Conservation (phyloP, 2,113 vertebrate genomes). For the Sylvicapra grimmia region DNA sequence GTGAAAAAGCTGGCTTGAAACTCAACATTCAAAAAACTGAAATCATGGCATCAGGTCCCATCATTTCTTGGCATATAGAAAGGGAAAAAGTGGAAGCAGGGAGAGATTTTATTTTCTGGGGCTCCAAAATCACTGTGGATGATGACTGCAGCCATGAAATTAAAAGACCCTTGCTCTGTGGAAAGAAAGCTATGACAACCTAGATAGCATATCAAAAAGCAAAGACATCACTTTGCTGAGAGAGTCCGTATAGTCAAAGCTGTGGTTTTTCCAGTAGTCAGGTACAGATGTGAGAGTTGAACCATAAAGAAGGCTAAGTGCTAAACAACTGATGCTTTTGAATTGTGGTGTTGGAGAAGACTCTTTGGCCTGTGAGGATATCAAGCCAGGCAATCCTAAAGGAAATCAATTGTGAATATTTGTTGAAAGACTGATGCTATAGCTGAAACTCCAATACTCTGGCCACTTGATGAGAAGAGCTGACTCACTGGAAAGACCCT, state of each 20-base stretch:
- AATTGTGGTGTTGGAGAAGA: neutral
- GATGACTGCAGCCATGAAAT: neutral
- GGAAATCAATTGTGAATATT: neutral
- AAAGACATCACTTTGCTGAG: neutral
- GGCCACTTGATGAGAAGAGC: neutral
- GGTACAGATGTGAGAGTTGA: neutral
- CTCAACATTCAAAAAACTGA: neutral
- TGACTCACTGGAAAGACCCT: neutral
- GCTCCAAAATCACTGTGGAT: neutral
- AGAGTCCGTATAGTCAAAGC: neutral
- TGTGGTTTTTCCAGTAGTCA: neutral
- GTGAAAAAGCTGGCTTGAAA: neutral
- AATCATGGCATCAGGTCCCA: neutral
- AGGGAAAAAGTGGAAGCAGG: neutral
- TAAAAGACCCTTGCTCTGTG: neutral
- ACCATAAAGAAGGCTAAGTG: neutral
- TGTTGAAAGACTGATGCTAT: neutral
- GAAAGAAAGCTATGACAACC: neutral
- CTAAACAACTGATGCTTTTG: rapidly evolving
- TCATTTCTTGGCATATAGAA: neutral
- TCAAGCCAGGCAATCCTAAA: neutral
- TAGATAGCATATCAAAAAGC: neutral
- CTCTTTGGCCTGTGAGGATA: neutral
- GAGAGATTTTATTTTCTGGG: neutral
- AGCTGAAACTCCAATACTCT: neutral